A percentile compares a stretch with the other conserved stretches of the same genome.
phyloP scores from a whole-genome alignment of 2,797 vertebrate species.

The Rhinoraja longicauda region DNA sequence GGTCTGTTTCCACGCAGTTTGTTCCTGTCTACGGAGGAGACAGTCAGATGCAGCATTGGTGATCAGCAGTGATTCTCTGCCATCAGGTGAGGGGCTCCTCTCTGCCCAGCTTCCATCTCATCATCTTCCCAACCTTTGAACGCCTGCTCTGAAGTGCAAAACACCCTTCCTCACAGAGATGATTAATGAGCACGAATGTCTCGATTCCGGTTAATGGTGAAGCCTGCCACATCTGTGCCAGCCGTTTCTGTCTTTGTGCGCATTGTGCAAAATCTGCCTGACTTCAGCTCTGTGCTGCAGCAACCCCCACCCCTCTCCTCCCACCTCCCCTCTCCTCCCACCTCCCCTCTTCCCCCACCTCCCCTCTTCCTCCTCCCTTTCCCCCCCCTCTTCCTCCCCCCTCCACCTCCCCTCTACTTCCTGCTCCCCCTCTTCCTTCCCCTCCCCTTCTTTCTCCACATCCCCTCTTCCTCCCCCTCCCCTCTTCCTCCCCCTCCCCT shows the following conservation, averaged over 20 bases:
- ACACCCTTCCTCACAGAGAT: not conserved
- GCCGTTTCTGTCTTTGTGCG: not conserved
- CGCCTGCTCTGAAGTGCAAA: not conserved
- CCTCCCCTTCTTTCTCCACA: no score
- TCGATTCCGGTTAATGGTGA: not conserved
- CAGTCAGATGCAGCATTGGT: no score
- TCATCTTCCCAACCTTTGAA: not conserved
- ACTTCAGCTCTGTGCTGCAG: not conserved
- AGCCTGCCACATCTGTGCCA: conserved; percentile 17
- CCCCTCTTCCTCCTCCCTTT: conserved; percentile 50
- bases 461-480: no score
- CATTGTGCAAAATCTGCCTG: not conserved
- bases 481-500: no score
- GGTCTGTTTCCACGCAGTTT: no score
- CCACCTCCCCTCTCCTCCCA: not conserved
- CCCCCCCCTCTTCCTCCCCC: conserved; percentile 50
- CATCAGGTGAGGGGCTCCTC: not conserved
- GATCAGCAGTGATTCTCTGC: not conserved
- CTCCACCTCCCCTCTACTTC: no score
- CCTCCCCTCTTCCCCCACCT: not conserved
- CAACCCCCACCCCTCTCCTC: not conserved
- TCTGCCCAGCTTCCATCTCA: not conserved
- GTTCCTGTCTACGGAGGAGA: no score
- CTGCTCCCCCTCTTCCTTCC: no score
- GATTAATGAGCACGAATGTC: not conserved